Percentiles rank a stretch among this genome's conserved stretches.
These are phyloP conservation scores for Anguilla anguilla DNA, from an alignment of 2,797 vertebrate species.

Conservation along the genomic window DNA sequence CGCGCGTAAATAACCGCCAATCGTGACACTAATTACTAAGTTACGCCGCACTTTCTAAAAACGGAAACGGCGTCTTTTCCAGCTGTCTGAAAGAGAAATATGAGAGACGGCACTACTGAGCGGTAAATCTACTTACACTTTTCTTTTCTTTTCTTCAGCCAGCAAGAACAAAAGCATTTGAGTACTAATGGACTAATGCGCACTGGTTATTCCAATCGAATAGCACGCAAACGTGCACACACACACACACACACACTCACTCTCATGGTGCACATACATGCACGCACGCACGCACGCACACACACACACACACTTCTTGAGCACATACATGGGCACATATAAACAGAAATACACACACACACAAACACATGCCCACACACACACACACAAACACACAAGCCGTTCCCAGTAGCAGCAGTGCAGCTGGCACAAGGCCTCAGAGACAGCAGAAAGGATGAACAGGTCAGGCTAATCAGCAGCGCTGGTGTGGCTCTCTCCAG, in stretches of 20 bases:
- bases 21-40: constrained; percentile 1
- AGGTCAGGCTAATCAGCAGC: neutral
- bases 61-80: neutral
- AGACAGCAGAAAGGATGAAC: neutral
- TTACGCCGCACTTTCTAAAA: neutral
- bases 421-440: constrained; percentile 1
- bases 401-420: neutral
- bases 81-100: neutral
- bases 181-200: too few species aligned
- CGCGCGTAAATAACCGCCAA: constrained; percentile 43
- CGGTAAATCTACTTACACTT: too few species aligned
- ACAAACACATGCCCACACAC: constrained; percentile 1
- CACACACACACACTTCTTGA: neutral
- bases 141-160: neutral
- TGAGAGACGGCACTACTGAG: neutral
- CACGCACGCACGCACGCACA: neutral
- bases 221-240: neutral
- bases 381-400: neutral
- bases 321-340: too few species aligned
- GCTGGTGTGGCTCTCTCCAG: constrained; percentile 11
- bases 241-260: neutral
- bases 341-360: neutral
- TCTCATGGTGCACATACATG: too few species aligned
- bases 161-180: neutral
- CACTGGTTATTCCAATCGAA: neutral